A percentile compares a stretch with the other conserved stretches of the same genome.
Evolutionary conservation across 2,888 invertebrate species (phyloP).

Genomic region (Galerucella nymphaeae): DNA sequence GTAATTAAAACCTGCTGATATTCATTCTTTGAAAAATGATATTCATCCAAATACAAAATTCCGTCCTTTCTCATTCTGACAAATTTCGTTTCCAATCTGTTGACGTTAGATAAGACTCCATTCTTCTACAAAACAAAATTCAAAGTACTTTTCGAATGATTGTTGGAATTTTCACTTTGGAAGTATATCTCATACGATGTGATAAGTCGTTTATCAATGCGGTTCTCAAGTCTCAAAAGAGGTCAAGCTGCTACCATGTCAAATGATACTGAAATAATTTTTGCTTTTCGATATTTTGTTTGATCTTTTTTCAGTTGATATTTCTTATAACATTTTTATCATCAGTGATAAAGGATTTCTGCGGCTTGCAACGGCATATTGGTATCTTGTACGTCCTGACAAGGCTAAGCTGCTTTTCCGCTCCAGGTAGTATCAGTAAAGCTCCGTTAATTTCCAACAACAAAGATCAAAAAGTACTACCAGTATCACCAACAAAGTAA

Average conservation of each 20-base stretch:
- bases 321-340: too few species aligned
- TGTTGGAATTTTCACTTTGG: neutral
- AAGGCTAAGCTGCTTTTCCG: too few species aligned
- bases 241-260: neutral
- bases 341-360: too few species aligned
- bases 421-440: too few species aligned
- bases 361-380: too few species aligned
- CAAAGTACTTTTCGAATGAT: neutral
- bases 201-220: neutral
- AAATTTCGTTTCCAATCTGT: neutral
- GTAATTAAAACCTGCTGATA: neutral
- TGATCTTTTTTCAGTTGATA: too few species aligned
- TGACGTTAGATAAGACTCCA: neutral
- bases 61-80: neutral
- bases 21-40: neutral
- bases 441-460: too few species aligned
- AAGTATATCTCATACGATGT: neutral
- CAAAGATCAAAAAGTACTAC: too few species aligned
- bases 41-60: neutral
- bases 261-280: neutral
- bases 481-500: too few species aligned
- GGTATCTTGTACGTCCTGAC: too few species aligned
- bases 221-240: neutral
- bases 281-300: too few species aligned
- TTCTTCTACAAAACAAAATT: neutral